A percentile compares a stretch with the other conserved stretches of the same genome.
phyloP scores from a whole-genome alignment of 2,113 vertebrate species.

The Pycnonotus jocosus region DNA sequence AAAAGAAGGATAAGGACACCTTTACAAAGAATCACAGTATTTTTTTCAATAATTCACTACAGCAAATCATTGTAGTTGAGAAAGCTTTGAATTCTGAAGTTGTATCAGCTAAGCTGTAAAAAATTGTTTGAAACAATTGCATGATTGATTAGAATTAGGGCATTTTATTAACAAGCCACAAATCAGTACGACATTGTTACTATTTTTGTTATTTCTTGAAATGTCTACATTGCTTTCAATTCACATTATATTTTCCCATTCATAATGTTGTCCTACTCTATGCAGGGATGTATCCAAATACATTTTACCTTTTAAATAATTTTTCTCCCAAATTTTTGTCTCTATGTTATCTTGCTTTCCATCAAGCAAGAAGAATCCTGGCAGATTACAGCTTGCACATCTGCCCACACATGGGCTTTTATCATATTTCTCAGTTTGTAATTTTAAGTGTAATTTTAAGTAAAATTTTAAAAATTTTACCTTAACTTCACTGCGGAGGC shows the following conservation, averaged over 20 bases:
- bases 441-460: not conserved
- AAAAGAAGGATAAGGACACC: constrained; percentile 11
- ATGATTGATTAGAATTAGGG: not conserved
- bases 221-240: not conserved
- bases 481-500: not conserved
- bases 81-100: not conserved
- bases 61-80: not conserved
- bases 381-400: not conserved
- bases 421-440: not conserved
- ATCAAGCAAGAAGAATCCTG: not conserved
- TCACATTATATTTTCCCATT: not conserved
- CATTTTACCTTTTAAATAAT: not conserved
- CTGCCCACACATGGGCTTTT: not conserved
- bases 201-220: not conserved
- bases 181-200: not conserved
- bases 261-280: not conserved
- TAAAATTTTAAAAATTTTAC: not conserved
- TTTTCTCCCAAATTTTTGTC: not conserved
- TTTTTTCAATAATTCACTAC: not conserved
- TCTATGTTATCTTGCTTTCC: not conserved
- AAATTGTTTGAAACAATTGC: not conserved
- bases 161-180: not conserved
- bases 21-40: not conserved
- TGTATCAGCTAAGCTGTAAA: not conserved
- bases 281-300: not conserved